These are phyloP conservation scores for Steromphala cineraria DNA, from an alignment of 2,888 invertebrate genomes.

Conservation along the genomic window DNA sequence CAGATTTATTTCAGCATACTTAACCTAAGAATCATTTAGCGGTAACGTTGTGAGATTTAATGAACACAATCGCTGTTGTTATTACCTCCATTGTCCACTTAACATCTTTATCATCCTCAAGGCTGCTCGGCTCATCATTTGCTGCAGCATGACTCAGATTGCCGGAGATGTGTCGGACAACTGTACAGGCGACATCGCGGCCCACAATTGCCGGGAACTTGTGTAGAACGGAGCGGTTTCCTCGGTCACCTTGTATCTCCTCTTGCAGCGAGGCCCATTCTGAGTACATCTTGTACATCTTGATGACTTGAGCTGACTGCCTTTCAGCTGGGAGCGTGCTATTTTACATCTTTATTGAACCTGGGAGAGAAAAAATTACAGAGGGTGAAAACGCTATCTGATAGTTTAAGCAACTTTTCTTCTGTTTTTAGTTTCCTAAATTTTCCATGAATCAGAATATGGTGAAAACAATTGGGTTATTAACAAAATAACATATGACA, in stretches of 20 bases:
- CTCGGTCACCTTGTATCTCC: constrained; percentile 73
- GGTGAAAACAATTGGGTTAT: too few species aligned
- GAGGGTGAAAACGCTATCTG: too few species aligned
- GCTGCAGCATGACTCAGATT: constrained; percentile 79
- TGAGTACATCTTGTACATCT: constrained; percentile 71
- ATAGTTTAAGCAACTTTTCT: too few species aligned
- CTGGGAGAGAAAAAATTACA: neutral
- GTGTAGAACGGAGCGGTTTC: constrained; percentile 81
- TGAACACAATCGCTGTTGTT: too few species aligned
- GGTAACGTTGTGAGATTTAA: too few species aligned
- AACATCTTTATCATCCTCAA: constrained; percentile 86
- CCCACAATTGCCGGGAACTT: constrained; percentile 85
- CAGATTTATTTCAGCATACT: too few species aligned
- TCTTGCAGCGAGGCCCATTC: constrained; percentile 76
- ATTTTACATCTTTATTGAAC: neutral
- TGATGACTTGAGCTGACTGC: neutral
- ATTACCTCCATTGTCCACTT: constrained; percentile 84
- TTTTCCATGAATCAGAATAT: too few species aligned
- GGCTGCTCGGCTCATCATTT: constrained; percentile 86
- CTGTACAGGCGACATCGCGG: constrained; percentile 86
- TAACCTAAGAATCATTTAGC: too few species aligned
- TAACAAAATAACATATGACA: too few species aligned
- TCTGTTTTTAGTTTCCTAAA: too few species aligned
- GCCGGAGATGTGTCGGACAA: constrained; percentile 86
- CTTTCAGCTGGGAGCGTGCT: neutral